Conservation (phyloP, 1,140 invertebrate species). For the Neotoxoptera formosana region DNA sequence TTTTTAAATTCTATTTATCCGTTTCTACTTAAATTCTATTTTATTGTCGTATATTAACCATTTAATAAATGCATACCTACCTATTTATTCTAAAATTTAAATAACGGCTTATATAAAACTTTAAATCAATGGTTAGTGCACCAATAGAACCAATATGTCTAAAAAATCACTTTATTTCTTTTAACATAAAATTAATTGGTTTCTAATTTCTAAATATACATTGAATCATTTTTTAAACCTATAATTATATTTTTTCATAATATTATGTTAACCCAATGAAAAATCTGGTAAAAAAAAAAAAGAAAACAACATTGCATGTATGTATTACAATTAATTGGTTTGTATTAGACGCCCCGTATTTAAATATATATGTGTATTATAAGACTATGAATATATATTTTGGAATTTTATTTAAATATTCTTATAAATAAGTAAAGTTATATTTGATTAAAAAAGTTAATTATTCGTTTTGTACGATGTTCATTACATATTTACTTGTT, state of each 20-base stretch:
- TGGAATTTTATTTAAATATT: background rate
- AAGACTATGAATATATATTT: background rate
- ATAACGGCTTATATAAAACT: background rate
- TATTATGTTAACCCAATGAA: background rate
- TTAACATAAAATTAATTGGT: background rate
- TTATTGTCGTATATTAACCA: background rate
- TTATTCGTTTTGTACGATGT: background rate
- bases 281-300: background rate
- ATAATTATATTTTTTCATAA: background rate
- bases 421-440: background rate
- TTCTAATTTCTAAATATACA: background rate
- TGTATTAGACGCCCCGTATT: background rate
- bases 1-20: background rate
- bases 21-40: background rate
- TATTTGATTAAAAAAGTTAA: background rate
- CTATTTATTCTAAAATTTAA: background rate
- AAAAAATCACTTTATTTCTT: background rate
- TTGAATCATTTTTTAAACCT: background rate
- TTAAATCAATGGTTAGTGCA: background rate
- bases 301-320: background rate
- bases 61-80: background rate
- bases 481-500: background rate
- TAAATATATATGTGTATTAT: background rate
- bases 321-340: background rate
- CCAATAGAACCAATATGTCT: background rate